Percentiles rank a stretch among this genome's conserved stretches.
These are phyloP conservation scores for Arothron firmamentum DNA, from an alignment of 2,113 vertebrate species.

Conservation along the genomic window DNA sequence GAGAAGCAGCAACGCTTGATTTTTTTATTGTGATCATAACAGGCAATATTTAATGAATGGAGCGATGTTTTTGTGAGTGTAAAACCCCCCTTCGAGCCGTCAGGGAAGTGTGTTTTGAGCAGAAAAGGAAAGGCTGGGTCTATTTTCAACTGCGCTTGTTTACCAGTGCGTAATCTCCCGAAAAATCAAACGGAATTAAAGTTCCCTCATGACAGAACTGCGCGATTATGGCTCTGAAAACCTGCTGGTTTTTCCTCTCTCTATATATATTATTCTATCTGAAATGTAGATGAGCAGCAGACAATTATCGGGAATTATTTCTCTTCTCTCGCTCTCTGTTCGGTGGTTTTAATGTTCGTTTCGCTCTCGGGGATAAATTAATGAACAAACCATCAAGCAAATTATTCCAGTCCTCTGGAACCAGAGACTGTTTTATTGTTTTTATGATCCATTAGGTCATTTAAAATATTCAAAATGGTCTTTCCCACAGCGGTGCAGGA, in stretches of 20 bases:
- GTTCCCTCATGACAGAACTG: slow-evolving; percentile 36
- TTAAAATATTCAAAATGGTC: slow-evolving; percentile 32
- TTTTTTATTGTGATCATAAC: slow-evolving; percentile 26
- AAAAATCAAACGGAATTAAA: slow-evolving; percentile 32
- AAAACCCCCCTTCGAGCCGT: slow-evolving; percentile 4
- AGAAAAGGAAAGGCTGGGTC: not conserved
- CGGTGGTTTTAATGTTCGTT: not conserved
- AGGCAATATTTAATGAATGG: slow-evolving; percentile 20
- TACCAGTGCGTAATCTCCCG: slow-evolving; percentile 36
- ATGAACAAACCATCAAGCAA: slow-evolving; percentile 48
- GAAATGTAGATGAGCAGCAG: not conserved
- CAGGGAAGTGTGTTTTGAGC: slow-evolving; percentile 5
- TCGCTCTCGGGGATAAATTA: slow-evolving; percentile 39
- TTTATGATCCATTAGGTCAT: slow-evolving; percentile 48
- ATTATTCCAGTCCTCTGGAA: slow-evolving; percentile 29
- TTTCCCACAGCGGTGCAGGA: slow-evolving; percentile 28
- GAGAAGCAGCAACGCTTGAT: slow-evolving; percentile 1
- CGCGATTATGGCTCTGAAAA: slow-evolving; percentile 7
- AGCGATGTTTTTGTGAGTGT: slow-evolving; percentile 9
- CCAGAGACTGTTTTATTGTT: slow-evolving; percentile 38
- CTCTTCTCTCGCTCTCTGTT: slow-evolving; percentile 5
- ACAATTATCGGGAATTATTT: slow-evolving; percentile 17
- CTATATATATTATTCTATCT: not conserved
- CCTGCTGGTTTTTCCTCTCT: slow-evolving; percentile 10
- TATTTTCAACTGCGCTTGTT: slow-evolving; percentile 29